A percentile compares a stretch with the other conserved stretches of the same genome.
Evolutionary conservation across 2,113 vertebrate species (phyloP).

Genomic region (Onychostoma macrolepis): DNA sequence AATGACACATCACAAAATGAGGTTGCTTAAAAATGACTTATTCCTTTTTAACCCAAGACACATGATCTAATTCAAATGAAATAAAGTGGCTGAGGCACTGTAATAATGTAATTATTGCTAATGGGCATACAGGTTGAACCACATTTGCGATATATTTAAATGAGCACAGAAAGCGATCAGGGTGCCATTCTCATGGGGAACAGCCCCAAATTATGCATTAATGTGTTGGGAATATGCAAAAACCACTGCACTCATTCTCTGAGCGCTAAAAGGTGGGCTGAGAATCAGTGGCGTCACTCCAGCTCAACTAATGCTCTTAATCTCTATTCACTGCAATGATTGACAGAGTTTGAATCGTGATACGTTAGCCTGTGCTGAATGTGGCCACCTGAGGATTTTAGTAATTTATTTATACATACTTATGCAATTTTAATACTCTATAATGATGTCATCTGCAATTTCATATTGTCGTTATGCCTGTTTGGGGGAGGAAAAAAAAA

Average conservation of each 20-base stretch:
- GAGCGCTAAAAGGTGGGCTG: background rate
- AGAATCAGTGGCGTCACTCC: background rate
- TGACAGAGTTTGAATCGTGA: background rate
- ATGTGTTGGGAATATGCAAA: constrained; percentile 19
- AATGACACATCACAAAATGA: too few species aligned
- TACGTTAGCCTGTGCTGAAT: background rate
- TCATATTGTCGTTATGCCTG: background rate
- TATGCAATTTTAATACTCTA: background rate
- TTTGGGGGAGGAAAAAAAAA: background rate
- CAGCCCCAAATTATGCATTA: constrained; percentile 18
- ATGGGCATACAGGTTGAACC: background rate
- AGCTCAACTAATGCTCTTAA: constrained; percentile 2
- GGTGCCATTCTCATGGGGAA: background rate
- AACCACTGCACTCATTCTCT: too few species aligned
- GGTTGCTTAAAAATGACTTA: background rate
- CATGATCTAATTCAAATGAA: background rate
- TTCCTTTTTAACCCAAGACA: background rate
- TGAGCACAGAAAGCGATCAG: background rate
- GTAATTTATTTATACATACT: background rate
- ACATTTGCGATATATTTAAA: background rate
- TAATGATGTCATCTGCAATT: background rate
- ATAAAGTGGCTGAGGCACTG: background rate
- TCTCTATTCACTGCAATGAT: background rate
- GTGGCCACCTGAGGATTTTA: background rate
- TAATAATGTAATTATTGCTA: constrained; percentile 9